Conservation (phyloP, 2,888 invertebrate genomes). For the Himalopsyche japonica region DNA sequence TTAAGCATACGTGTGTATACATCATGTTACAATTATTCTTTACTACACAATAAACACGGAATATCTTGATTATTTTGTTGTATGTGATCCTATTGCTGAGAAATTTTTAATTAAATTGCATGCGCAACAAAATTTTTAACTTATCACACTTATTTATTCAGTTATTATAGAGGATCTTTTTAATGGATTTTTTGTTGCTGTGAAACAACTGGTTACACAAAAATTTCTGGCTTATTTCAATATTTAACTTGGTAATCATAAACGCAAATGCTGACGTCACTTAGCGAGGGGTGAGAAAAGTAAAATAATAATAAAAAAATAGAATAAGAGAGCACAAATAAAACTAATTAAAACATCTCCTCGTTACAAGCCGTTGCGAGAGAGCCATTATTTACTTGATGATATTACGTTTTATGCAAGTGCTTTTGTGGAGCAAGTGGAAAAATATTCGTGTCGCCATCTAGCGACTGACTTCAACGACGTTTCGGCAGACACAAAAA, state of each 20-base stretch:
- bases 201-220: too few species aligned
- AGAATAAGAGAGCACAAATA: slow-evolving; percentile 22
- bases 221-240: not conserved
- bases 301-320: slow-evolving; percentile 17
- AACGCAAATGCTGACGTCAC: slow-evolving; percentile 26
- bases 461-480: not conserved
- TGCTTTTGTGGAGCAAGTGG: slow-evolving; percentile 15
- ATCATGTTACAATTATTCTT: too few species aligned
- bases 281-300: slow-evolving; percentile 9
- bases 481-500: not conserved
- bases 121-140: too few species aligned
- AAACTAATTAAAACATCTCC: slow-evolving; percentile 37
- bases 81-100: too few species aligned
- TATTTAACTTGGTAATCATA: not conserved
- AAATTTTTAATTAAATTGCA: too few species aligned
- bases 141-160: too few species aligned
- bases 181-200: too few species aligned
- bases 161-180: too few species aligned
- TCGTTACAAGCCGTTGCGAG: slow-evolving; percentile 14
- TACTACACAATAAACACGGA: too few species aligned
- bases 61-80: too few species aligned
- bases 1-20: too few species aligned
- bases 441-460: slow-evolving; percentile 3
- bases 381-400: slow-evolving; percentile 32
- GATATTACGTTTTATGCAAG: slow-evolving; percentile 34